Percentiles rank a stretch among this genome's conserved stretches.
Conservation (phyloP, 2,888 invertebrate genomes). For the Actias luna region DNA sequence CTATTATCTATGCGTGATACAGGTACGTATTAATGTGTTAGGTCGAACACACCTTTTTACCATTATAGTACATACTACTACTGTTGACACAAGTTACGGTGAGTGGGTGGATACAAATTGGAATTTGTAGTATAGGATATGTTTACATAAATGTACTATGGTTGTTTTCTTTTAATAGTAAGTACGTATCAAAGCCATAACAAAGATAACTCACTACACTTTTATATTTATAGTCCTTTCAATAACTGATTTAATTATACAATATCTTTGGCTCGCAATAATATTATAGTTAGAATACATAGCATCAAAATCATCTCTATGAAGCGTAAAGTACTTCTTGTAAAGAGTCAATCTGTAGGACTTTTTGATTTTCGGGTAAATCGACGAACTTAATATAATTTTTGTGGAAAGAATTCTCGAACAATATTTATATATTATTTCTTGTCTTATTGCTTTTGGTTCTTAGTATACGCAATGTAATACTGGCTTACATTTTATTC, state of each 20-base stretch:
- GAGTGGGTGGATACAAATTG: not conserved
- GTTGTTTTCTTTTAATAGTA: not conserved
- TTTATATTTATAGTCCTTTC: not conserved
- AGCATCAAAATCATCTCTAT: no score
- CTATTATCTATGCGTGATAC: not conserved
- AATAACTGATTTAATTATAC: not conserved
- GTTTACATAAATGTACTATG: not conserved
- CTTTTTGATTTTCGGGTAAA: no score
- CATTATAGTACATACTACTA: not conserved
- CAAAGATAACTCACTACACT: not conserved
- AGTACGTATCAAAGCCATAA: not conserved
- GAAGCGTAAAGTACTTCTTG: no score
- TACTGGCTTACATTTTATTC: no score
- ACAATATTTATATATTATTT: no score
- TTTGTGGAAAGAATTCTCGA: no score
- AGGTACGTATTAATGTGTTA: not conserved
- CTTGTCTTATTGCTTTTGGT: no score
- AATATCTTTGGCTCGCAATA: no score
- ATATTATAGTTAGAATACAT: no score
- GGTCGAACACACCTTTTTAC: not conserved
- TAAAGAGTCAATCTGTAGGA: no score
- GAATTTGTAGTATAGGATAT: not conserved
- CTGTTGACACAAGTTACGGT: not conserved
- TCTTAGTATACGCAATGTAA: no score
- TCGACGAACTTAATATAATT: no score